Percentiles rank a stretch among this genome's conserved stretches.
Conservation (phyloP, 2,113 vertebrate genomes). For the Tapirus terrestris region DNA sequence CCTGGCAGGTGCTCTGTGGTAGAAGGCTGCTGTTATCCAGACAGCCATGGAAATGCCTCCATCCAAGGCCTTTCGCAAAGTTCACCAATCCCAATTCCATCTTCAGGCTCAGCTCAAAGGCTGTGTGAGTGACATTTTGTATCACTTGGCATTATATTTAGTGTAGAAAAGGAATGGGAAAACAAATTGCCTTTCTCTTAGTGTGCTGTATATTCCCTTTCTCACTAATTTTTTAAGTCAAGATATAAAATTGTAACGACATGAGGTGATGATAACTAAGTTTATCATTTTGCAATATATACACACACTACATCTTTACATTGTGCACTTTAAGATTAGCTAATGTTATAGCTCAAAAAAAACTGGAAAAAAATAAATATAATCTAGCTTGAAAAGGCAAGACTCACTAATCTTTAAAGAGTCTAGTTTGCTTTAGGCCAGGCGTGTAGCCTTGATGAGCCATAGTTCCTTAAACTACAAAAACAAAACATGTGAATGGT, state of each 20-base stretch:
- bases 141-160: background rate
- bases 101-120: accelerated
- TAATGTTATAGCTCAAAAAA: background rate
- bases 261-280: background rate
- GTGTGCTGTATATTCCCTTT: background rate
- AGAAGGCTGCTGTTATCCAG: accelerated
- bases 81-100: accelerated
- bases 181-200: background rate
- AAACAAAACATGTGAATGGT: accelerated
- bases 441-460: background rate
- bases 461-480: background rate
- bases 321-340: background rate
- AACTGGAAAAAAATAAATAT: background rate
- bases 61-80: too few species aligned
- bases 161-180: background rate
- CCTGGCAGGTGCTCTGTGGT: accelerated
- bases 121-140: accelerated
- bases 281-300: too few species aligned
- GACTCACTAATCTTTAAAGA: background rate
- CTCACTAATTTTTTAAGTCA: background rate
- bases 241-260: background rate
- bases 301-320: background rate
- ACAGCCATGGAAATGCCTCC: accelerated
- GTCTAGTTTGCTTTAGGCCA: background rate
- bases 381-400: background rate